Conservation (phyloP, 1,140 invertebrate species). For the Drosophila subpulchrella region DNA sequence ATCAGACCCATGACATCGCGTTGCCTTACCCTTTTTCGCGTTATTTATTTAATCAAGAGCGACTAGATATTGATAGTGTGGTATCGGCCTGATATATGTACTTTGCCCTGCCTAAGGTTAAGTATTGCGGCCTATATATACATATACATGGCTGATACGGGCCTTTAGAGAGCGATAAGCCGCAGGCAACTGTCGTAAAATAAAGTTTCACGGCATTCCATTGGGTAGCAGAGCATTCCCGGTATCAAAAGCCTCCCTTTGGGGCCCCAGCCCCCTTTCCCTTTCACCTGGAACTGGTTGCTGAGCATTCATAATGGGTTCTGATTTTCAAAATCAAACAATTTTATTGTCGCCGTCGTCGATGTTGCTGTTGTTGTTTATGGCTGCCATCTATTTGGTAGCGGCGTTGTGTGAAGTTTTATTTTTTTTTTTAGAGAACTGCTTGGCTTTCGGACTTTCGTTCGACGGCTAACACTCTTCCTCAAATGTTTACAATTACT, state of each 20-base stretch:
- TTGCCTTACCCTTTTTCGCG: not conserved
- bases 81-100: constrained; percentile 36
- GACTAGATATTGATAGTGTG: constrained; percentile 30
- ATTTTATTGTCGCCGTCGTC: constrained; percentile 66
- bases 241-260: constrained; percentile 1
- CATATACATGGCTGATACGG: constrained; percentile 2
- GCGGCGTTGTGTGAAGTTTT: constrained; percentile 56
- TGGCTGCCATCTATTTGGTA: constrained; percentile 49
- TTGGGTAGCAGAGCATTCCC: constrained; percentile 9
- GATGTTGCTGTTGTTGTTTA: constrained; percentile 42
- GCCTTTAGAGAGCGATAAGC: constrained; percentile 31
- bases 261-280: too few relatives aligned
- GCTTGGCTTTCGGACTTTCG: constrained; percentile 15
- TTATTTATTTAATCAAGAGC: constrained; percentile 37
- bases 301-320: constrained; percentile 69
- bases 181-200: constrained; percentile 37
- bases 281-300: constrained; percentile 13
- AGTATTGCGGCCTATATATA: constrained; percentile 9
- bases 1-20: not conserved
- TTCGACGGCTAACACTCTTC: constrained; percentile 42
- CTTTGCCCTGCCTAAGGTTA: constrained; percentile 27
- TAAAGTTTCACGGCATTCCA: constrained; percentile 23
- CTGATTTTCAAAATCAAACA: constrained; percentile 77
- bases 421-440: not conserved
- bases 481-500: constrained; percentile 76